Percentiles rank a stretch among this genome's conserved stretches.
phyloP scores from a whole-genome alignment of 1,140 invertebrate genomes.

The Zaprionus davidi region DNA sequence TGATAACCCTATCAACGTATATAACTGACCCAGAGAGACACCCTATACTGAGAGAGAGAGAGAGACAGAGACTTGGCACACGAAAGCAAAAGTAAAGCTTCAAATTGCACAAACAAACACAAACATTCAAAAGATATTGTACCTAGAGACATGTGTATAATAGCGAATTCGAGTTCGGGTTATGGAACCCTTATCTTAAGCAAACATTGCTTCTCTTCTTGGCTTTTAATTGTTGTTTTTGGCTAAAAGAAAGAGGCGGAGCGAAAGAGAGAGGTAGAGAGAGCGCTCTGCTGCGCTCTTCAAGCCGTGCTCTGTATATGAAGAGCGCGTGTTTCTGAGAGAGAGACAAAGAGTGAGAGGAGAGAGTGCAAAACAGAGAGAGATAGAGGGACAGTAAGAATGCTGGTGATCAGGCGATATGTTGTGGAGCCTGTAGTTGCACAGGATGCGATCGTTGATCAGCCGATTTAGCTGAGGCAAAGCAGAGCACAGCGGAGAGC shows the following conservation, averaged over 20 bases:
- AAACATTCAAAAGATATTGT: background rate
- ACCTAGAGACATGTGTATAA: background rate
- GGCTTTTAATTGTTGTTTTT: conserved; percentile 12
- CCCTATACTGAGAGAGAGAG: background rate
- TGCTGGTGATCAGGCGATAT: background rate
- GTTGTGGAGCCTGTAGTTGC: background rate
- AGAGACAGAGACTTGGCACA: background rate
- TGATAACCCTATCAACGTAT: no score
- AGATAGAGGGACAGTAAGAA: background rate
- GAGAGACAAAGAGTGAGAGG: background rate
- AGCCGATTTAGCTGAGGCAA: background rate
- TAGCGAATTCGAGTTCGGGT: background rate
- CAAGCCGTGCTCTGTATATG: background rate
- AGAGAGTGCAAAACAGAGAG: background rate
- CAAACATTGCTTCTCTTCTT: background rate
- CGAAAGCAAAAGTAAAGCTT: conserved; percentile 3
- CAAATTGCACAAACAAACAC: background rate
- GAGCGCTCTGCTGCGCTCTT: conserved; percentile 3
- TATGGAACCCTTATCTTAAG: background rate
- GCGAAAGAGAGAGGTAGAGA: background rate
- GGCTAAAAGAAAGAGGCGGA: background rate
- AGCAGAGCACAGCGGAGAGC: background rate
- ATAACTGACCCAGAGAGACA: background rate
- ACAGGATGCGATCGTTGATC: background rate
- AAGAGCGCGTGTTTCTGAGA: background rate